Base-by-base conservation (phyloP, 1,140 invertebrate species). In the Penaeus vannamei region DNA sequence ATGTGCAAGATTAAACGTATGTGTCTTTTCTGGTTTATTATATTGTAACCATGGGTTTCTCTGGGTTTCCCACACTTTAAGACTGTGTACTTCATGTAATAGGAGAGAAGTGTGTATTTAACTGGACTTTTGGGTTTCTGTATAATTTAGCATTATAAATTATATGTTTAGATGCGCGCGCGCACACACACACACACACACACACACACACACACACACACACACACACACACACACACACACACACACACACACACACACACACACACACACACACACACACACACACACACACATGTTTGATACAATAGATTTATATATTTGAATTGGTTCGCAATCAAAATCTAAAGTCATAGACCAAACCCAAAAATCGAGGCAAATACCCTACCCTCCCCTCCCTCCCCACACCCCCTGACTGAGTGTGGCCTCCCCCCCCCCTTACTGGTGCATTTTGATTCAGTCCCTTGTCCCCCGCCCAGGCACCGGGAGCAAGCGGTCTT, bases 401-500 rank as follows among this genome's bases (percentile, higher is more conserved):
- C 36, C 26, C 12, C 10, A 5, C 22, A 0, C 26, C 23, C 22
- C 77, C 22, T 79, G 26, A 46, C n/a, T 36, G 32, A 23, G 26
- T 23, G 53, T 53, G 7, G 7, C 26, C 42, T 7, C 22, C 42
- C 77, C 42, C 42, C 77, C 32, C 42, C 22, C 29, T 26, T 20
- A 84, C 36, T 20, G n/a, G 32, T 64, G 42, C 53, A 53, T 53
- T 53, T 53, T 53, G 53, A 53, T 12, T 53, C 5, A 53, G 8
- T 0, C 36, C 59, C 29, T 20, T 36, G 10, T 20, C 60, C 26
- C 26, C 59, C 59, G 64, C 84, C 23, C 87, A 89, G 87, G 87
- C 83, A 36, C 80, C 23, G 80, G 87, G 26, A 85, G 87, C 82
- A 89, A 89, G 81, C 66, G 82, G 72, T 89, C 87, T 29, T 89